Percentiles rank a stretch among this genome's conserved stretches.
Evolutionary conservation across 64 coral and sea anemone species (phyloP).

Genomic region (Stichodactyla helianthus): DNA sequence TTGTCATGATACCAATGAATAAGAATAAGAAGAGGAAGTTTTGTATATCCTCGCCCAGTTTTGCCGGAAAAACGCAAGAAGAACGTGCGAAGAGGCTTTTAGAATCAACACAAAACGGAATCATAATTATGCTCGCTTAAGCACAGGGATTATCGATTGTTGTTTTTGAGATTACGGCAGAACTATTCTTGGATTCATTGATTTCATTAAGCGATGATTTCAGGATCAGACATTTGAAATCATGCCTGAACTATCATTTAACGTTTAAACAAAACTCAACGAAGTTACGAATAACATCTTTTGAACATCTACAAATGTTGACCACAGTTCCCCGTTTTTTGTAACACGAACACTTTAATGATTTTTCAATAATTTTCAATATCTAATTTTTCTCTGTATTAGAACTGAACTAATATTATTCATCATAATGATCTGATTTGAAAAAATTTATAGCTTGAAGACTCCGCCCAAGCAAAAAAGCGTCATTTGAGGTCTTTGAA

Average conservation of each 20-base stretch:
- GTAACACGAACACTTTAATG: too few relatives aligned
- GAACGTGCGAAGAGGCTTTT: not conserved
- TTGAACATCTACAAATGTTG: too few relatives aligned
- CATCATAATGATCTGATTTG: too few relatives aligned
- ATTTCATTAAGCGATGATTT: slow-evolving; percentile 23
- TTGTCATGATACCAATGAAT: not conserved
- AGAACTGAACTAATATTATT: too few relatives aligned
- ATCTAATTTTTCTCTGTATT: too few relatives aligned
- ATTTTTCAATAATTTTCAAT: too few relatives aligned
- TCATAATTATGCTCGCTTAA: not conserved
- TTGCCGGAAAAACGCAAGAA: not conserved
- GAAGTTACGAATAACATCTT: not conserved
- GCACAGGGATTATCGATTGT: not conserved
- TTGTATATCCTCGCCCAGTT: not conserved
- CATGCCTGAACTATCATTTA: not conserved
- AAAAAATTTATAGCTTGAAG: too few relatives aligned
- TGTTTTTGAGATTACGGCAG: slow-evolving; percentile 2
- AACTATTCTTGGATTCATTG: not conserved
- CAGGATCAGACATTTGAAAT: not conserved
- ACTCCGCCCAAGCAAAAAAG: too few relatives aligned
- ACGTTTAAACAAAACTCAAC: not conserved
- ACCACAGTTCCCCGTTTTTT: too few relatives aligned
- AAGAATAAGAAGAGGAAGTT: not conserved
- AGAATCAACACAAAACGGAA: not conserved
- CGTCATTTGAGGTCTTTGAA: too few relatives aligned